A percentile compares a stretch with the other conserved stretches of the same genome.
Evolutionary conservation across 2,113 vertebrate species (phyloP).

Genomic region (Cathartes aura): DNA sequence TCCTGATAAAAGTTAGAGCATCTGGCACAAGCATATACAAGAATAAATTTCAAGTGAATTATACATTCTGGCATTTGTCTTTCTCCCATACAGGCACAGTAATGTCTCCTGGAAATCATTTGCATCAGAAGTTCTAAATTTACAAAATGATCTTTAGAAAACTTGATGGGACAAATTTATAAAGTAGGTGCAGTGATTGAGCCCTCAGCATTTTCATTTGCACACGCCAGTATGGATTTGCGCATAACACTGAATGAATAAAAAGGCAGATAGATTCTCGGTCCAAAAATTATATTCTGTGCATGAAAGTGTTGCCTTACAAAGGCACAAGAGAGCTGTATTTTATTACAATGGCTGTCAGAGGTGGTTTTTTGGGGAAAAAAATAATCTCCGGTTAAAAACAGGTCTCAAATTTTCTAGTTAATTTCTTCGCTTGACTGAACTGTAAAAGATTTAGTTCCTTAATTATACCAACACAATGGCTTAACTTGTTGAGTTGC

Average conservation of each 20-base stretch:
- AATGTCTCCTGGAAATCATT: background rate
- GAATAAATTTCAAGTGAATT: background rate
- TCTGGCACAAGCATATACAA: background rate
- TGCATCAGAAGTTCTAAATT: background rate
- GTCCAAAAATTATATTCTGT: background rate
- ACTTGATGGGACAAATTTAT: background rate
- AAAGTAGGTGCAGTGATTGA: background rate
- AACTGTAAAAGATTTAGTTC: constrained; percentile 35
- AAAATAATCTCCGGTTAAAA: background rate
- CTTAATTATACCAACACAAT: constrained; percentile 41
- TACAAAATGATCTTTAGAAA: background rate
- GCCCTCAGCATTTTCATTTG: background rate
- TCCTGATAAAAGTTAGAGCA: background rate
- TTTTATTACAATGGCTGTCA: background rate
- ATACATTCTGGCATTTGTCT: background rate
- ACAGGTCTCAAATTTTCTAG: constrained; percentile 33
- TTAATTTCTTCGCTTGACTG: background rate
- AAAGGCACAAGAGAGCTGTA: background rate
- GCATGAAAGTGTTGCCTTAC: background rate
- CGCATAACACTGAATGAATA: background rate
- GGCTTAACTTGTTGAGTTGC: constrained; percentile 18
- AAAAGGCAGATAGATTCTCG: background rate
- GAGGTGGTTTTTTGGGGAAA: accelerated
- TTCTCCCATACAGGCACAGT: background rate
- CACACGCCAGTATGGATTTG: background rate